Evolutionary conservation across 1,140 invertebrate genomes (phyloP).

Genomic region (Vanessa tameamea): DNA sequence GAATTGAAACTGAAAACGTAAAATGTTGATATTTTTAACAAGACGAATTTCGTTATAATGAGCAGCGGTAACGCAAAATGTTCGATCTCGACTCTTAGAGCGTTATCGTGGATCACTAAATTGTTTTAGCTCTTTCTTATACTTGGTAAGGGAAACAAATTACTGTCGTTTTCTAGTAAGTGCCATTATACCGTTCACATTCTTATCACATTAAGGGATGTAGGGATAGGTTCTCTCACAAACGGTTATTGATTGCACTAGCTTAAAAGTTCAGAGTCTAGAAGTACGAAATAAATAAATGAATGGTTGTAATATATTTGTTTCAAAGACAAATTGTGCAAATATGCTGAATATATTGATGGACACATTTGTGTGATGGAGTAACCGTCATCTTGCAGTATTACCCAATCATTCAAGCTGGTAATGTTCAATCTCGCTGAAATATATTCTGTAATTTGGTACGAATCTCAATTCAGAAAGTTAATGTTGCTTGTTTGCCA

Average conservation of each 20-base stretch:
- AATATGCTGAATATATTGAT: neutral
- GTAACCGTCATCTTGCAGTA: neutral
- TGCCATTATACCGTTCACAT: constrained; percentile 42
- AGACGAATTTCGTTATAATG: constrained; percentile 44
- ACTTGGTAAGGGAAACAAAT: constrained; percentile 57
- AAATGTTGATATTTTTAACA: constrained; percentile 30
- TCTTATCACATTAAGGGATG: constrained; percentile 49
- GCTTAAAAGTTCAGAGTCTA: neutral
- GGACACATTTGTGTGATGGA: neutral
- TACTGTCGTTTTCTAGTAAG: constrained; percentile 56
- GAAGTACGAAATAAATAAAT: too few relatives aligned
- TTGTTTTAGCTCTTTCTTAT: constrained; percentile 64
- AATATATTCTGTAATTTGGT: constrained; percentile 20
- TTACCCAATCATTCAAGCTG: too few relatives aligned
- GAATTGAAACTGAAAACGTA: constrained; percentile 1
- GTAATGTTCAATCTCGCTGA: constrained; percentile 4
- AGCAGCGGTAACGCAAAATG: constrained; percentile 38
- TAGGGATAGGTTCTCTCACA: neutral
- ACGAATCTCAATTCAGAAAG: constrained; percentile 12
- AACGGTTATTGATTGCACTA: neutral
- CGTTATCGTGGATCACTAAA: constrained; percentile 57
- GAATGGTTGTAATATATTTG: too few relatives aligned
- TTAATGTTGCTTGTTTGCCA: constrained; percentile 10
- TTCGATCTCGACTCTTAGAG: constrained; percentile 42
- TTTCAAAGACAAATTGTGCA: too few relatives aligned